phyloP scores from a whole-genome alignment of 2,113 vertebrate genomes.

The Tretioscincus oriximinensis region DNA sequence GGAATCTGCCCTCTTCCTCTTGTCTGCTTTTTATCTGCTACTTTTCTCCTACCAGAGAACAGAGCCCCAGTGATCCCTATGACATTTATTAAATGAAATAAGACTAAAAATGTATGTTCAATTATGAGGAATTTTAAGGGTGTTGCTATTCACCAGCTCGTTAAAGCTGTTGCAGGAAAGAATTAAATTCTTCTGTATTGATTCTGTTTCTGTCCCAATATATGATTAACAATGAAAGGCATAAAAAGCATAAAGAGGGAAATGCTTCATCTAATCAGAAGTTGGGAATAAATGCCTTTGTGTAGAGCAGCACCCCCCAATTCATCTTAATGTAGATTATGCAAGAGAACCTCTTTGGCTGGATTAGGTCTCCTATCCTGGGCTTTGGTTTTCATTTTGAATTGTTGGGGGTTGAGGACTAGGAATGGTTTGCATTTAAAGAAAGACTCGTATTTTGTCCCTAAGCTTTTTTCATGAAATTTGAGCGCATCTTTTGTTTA shows the following conservation, averaged over 20 bases:
- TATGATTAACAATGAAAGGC: conserved; percentile 2
- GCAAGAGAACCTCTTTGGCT: not conserved
- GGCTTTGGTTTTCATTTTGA: not conserved
- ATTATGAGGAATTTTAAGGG: not conserved
- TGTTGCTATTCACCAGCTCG: not conserved
- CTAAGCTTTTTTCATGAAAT: not conserved
- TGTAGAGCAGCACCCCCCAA: too few relatives aligned
- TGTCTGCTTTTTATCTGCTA: not conserved
- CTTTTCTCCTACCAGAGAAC: not conserved
- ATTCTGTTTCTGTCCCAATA: conserved; percentile 30
- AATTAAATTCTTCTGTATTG: conserved; percentile 38
- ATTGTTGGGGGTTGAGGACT: not conserved
- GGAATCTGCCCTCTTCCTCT: not conserved
- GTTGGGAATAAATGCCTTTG: not conserved
- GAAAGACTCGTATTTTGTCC: not conserved
- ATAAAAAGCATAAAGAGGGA: not conserved
- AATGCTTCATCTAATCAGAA: not conserved
- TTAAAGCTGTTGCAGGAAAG: conserved; percentile 4
- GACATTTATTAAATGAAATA: conserved; percentile 3
- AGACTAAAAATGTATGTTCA: not conserved
- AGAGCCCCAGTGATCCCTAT: not conserved
- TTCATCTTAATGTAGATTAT: not conserved
- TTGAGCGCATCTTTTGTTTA: not conserved
- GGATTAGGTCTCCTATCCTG: not conserved
- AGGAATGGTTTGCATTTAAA: not conserved